phyloP scores from a whole-genome alignment of 2,113 vertebrate genomes.

The Cariama cristata region DNA sequence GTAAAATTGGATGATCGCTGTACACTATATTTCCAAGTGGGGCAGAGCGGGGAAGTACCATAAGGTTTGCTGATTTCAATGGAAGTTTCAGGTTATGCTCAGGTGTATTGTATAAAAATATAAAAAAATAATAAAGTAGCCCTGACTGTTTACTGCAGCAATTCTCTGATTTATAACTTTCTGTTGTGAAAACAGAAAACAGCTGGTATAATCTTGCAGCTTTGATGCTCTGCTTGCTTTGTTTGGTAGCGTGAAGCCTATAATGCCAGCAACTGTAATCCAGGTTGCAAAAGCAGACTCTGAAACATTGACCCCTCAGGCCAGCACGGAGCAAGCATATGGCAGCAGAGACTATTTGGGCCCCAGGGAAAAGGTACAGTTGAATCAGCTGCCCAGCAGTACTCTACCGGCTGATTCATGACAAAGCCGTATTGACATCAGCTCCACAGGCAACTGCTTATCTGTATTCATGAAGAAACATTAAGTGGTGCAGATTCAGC shows the following conservation, averaged over 20 bases:
- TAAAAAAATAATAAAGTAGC: conserved; percentile 15
- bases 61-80: background rate
- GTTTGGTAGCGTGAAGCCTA: background rate
- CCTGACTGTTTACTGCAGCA: background rate
- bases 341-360: background rate
- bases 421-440: background rate
- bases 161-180: background rate
- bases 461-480: background rate
- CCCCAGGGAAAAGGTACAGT: background rate
- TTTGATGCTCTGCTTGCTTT: background rate
- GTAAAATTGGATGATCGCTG: conserved; percentile 42
- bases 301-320: background rate
- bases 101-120: background rate
- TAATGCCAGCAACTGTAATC: background rate
- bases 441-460: background rate
- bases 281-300: background rate
- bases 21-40: background rate
- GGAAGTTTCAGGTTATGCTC: background rate
- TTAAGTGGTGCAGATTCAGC: background rate
- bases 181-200: background rate
- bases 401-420: background rate
- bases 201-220: background rate
- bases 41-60: background rate
- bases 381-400: background rate
- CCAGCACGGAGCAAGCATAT: background rate